Percentiles rank a stretch among this genome's conserved stretches.
phyloP scores from a whole-genome alignment of 1,140 invertebrate species.

The Sipha flava region DNA sequence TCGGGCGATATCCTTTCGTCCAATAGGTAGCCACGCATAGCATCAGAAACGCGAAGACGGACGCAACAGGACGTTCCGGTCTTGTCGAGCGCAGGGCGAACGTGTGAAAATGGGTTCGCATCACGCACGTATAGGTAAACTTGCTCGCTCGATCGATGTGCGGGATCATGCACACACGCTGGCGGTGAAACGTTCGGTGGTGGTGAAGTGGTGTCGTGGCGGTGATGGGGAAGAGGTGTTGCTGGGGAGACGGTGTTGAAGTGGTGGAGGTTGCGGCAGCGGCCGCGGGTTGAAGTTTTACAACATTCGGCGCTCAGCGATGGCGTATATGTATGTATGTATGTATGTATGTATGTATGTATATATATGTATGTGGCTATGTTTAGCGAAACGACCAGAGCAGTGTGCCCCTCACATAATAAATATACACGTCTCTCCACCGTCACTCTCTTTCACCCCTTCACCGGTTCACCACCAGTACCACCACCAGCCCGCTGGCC shows the following conservation, averaged over 20 bases:
- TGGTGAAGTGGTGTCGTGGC: too few relatives aligned
- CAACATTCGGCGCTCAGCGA: neutral
- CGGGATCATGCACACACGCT: neutral
- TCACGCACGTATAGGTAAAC: too few relatives aligned
- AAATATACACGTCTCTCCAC: slow-evolving; percentile 23
- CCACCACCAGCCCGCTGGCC: neutral
- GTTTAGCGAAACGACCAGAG: slow-evolving; percentile 24
- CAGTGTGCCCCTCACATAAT: slow-evolving; percentile 27
- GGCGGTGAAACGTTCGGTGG: too few relatives aligned
- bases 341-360: neutral
- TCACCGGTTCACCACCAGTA: too few relatives aligned
- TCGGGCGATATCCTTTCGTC: too few relatives aligned
- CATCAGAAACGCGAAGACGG: too few relatives aligned
- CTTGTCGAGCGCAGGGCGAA: too few relatives aligned
- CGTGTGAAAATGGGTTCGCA: too few relatives aligned
- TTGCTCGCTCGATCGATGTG: neutral
- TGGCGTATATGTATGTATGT: neutral
- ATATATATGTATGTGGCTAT: neutral
- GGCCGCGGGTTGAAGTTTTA: slow-evolving; percentile 7
- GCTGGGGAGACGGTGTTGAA: neutral
- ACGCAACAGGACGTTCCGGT: too few relatives aligned
- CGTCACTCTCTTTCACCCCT: neutral
- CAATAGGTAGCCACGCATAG: too few relatives aligned
- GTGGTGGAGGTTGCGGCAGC: neutral
- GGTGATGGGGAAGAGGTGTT: too few relatives aligned